A percentile compares a stretch with the other conserved stretches of the same genome.
Evolutionary conservation across 1,140 invertebrate genomes (phyloP).

Genomic region (Scaptodrosophila lebanonensis): DNA sequence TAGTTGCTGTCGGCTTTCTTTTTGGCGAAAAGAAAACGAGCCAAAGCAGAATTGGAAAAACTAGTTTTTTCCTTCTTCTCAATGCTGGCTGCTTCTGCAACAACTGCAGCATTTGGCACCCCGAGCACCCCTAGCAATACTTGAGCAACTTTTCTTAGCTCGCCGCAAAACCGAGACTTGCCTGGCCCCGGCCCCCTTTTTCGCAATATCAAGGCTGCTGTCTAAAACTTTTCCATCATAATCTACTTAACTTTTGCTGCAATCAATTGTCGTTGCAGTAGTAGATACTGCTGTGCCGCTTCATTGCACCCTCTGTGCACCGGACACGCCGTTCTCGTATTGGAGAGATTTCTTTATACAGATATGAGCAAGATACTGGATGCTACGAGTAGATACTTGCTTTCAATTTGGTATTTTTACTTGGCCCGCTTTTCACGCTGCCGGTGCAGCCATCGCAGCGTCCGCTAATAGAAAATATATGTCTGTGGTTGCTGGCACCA

Average conservation of each 20-base stretch:
- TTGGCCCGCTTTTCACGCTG: too few species aligned
- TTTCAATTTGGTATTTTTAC: too few species aligned
- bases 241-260: constrained; percentile 74
- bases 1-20: constrained; percentile 31
- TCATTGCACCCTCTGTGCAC: constrained; percentile 49
- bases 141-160: constrained; percentile 49
- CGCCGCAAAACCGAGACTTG: constrained; percentile 54
- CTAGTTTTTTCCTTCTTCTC: constrained; percentile 37
- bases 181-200: constrained; percentile 16
- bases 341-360: constrained; percentile 57
- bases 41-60: constrained; percentile 31
- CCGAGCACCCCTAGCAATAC: too few species aligned
- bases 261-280: constrained; percentile 51
- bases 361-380: constrained; percentile 41
- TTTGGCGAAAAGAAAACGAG: constrained; percentile 23
- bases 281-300: constrained; percentile 43
- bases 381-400: constrained; percentile 35
- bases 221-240: constrained; percentile 71
- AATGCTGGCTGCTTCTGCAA: constrained; percentile 7
- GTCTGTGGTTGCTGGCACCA: too few species aligned
- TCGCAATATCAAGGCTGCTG: constrained; percentile 3
- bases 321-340: constrained; percentile 14
- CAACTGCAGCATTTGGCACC: constrained; percentile 2
- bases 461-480: too few species aligned
- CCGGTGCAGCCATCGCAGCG: too few species aligned